Evolutionary conservation across 1,140 invertebrate species (phyloP), one percentile per base, ranked within the genome.

Genomic region (Drosophila novamexicana): DNA sequence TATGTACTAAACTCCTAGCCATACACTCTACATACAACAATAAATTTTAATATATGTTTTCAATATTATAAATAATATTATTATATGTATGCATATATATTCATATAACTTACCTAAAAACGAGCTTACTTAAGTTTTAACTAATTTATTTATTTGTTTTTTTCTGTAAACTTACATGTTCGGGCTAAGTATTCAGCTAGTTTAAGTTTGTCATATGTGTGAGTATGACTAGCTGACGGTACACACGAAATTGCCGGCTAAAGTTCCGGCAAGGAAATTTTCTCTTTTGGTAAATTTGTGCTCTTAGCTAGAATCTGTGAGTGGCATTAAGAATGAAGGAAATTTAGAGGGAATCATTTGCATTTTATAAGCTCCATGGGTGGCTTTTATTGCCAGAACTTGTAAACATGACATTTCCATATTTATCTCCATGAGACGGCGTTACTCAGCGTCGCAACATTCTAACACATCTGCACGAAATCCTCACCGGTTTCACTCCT

Each of bases 371-470:
- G 73, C 68, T 64, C 70, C 54, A 36, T 68, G 76, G 77, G 64
- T 75, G 71, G 64, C 79, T 76, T 80, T 81, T 81, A 80, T 77
- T 73, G 63, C 68, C 74, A 65, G 74, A 77, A 72, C 79, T 77
- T 81, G 79, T 81, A 77, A 81, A 81, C 78, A 81, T 81, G 69
- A 81, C 64, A 77, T 81, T 74, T 81, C 75, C 74, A 81, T 81
- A 81, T 81, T 81, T 81, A 77, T 81, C 65, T 77, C 52, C 65
- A 77, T 77, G 69, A 50, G 56, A 52, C 69, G 54, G 45, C 45
- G 14, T 64, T 57, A 22, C 42, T 18, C 8, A 42, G n/a, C 44
- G 44, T 22, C 54, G 44, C 32, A 59, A 14, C 57, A 34, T 16
- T 32, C 29, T 10, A 39, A 63, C 36, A 54, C 18, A 64, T 22